A percentile compares a stretch with the other conserved stretches of the same genome.
Conservation (phyloP, 2,797 vertebrate genomes). For the Pseudomugil tenellus region DNA sequence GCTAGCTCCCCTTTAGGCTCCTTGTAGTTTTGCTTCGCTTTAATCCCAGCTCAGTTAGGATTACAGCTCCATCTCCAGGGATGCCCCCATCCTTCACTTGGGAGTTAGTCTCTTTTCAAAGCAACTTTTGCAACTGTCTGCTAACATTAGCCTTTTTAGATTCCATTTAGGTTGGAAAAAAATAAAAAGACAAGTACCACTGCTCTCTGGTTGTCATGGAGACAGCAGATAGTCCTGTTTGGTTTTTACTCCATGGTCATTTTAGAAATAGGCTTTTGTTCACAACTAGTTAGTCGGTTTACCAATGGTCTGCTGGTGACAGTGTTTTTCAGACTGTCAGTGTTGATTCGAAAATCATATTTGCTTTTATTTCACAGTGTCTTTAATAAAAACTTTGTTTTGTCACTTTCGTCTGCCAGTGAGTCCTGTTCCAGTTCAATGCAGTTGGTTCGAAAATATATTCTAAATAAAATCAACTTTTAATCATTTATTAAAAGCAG, state of each 20-base stretch:
- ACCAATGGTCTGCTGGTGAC: constrained; percentile 50
- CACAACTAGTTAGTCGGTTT: constrained; percentile 25
- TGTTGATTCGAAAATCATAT: constrained; percentile 26
- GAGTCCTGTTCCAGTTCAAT: constrained; percentile 23
- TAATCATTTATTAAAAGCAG: constrained; percentile 21
- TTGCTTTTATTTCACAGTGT: constrained; percentile 61
- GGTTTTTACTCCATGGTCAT: constrained; percentile 38
- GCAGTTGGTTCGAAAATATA: constrained; percentile 31
- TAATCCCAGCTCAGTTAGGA: constrained; percentile 76
- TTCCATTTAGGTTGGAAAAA: constrained; percentile 48
- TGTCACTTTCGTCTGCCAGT: constrained; percentile 27
- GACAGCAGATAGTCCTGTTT: constrained; percentile 38
- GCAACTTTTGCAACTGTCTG: constrained; percentile 59
- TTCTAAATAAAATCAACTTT: constrained; percentile 32
- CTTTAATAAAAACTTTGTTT: constrained; percentile 42
- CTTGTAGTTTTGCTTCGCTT: constrained; percentile 61
- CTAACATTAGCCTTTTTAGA: constrained; percentile 55
- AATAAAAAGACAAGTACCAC: constrained; percentile 13
- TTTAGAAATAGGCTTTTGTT: constrained; percentile 41
- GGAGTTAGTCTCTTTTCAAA: constrained; percentile 65
- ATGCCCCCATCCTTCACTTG: constrained; percentile 54
- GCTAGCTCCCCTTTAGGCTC: constrained; percentile 53
- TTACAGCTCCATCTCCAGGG: constrained; percentile 63
- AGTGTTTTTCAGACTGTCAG: constrained; percentile 44
- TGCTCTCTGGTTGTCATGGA: constrained; percentile 46